Evolutionary conservation across 2,797 vertebrate genomes (phyloP), one percentile per base, ranked within the genome.

Genomic region (Eleutherodactylus coqui): DNA sequence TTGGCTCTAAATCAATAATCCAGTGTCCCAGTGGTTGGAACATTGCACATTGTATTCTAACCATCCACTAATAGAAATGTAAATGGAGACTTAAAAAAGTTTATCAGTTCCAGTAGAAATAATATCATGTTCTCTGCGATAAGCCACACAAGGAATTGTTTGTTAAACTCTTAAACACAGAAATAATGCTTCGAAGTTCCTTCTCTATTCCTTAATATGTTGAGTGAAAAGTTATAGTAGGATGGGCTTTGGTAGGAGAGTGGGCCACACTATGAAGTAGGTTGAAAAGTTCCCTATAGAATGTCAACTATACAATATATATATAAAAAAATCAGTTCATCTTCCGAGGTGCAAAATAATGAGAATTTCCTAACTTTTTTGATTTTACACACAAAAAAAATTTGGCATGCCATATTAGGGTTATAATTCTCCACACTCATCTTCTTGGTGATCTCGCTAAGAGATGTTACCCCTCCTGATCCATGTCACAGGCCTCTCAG

Each of bases 1-100:
- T 87, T 87, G 86, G 86, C 86, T 55, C 36, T 11, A 47, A 80
- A 43, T 87, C 86, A 87, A 85, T 73, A 81, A 84, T 69, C 67
- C 77, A 79, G 64, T 67, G 75, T 82, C 80, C 62, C 72, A 70
- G 76, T 73, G 81, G 47, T 69, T 86, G 43, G 32, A 64, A 62
- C 27, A 45, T 72, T 82, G 43, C 34, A 69, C 81, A 64, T 78
- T 70, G 27, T 76, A 82, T 76, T 60, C 34, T 86, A 69, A 75
- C 73, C 62, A 86, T 78, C 45, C 55, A 58, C 62, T 76, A 47
- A 43, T 43, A 67, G 72, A 47, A 82, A 82, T 82, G 21, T 10
- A 34, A 75, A 82, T 75, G 36, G 41, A 75, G 64, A 34, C 41
- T 47, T 60, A 62, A 73, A 64, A 41, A 45, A 78, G 21, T 45